Evolutionary conservation across 2,888 invertebrate species (phyloP).

Genomic region (Alsophila aescularia): DNA sequence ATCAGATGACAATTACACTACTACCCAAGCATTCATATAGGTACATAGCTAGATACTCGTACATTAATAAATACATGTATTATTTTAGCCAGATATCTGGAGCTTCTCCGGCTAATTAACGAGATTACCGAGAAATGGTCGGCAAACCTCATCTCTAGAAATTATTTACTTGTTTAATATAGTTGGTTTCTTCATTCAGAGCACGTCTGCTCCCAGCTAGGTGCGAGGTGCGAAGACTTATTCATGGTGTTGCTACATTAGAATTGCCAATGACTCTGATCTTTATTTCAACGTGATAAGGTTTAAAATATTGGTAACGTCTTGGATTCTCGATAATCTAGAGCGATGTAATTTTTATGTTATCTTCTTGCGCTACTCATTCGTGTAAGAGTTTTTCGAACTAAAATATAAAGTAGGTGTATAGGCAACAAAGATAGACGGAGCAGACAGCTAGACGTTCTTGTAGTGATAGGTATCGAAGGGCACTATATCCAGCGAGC

Average conservation of each 20-base stretch:
- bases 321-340: conserved; percentile 21
- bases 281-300: conserved; percentile 21
- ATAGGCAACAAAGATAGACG: background rate
- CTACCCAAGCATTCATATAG: no score
- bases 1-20: no score
- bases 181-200: conserved; percentile 49
- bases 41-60: no score
- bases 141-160: conserved; percentile 56
- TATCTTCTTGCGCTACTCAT: conserved; percentile 22
- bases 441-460: background rate
- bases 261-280: conserved; percentile 23
- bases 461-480: no score
- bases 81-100: background rate
- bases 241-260: conserved; percentile 42
- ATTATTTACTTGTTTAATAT: conserved; percentile 72
- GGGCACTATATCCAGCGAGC: no score
- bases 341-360: conserved; percentile 34
- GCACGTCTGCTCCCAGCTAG: conserved; percentile 50
- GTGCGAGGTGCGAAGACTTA: conserved; percentile 36
- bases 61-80: background rate
- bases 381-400: conserved; percentile 3
- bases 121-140: background rate
- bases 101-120: background rate
- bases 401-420: background rate
- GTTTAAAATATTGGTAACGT: conserved; percentile 14